These are phyloP conservation scores for Mechanitis mazaeus DNA, from an alignment of 2,888 invertebrate genomes.

Conservation along the genomic window DNA sequence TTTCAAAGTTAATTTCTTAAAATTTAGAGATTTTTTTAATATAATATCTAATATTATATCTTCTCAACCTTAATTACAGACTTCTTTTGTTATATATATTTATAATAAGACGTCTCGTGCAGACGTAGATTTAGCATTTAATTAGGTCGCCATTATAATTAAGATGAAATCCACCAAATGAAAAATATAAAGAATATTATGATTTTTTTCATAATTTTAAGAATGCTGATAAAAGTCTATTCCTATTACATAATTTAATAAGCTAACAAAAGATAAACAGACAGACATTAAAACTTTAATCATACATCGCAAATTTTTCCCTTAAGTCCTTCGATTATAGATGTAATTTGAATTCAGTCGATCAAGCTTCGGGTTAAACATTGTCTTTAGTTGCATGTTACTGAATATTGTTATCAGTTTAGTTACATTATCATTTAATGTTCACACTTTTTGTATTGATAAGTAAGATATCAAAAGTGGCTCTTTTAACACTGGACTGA, in stretches of 20 bases:
- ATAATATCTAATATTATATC: not conserved
- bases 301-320: too few species aligned
- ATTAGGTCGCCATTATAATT: slow-evolving; percentile 21
- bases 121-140: slow-evolving; percentile 21
- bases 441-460: too few species aligned
- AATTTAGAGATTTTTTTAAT: too few species aligned
- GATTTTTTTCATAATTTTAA: too few species aligned
- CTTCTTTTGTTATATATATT: slow-evolving; percentile 20
- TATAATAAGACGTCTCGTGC: slow-evolving; percentile 20
- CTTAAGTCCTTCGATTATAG: slow-evolving; percentile 3
- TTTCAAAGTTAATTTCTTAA: too few species aligned
- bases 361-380: slow-evolving; percentile 13
- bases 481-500: too few species aligned
- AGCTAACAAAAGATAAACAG: too few species aligned
- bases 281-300: too few species aligned
- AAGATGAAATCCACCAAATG: not conserved
- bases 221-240: too few species aligned
- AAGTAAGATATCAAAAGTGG: too few species aligned
- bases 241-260: too few species aligned
- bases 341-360: slow-evolving; percentile 21
- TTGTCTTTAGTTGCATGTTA: slow-evolving; percentile 8
- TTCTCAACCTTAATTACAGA: slow-evolving; percentile 7
- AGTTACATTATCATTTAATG: too few species aligned
- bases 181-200: not conserved
- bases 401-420: not conserved